phyloP scores from a whole-genome alignment of 1,140 invertebrate genomes.

The Vollenhovia emeryi region DNA sequence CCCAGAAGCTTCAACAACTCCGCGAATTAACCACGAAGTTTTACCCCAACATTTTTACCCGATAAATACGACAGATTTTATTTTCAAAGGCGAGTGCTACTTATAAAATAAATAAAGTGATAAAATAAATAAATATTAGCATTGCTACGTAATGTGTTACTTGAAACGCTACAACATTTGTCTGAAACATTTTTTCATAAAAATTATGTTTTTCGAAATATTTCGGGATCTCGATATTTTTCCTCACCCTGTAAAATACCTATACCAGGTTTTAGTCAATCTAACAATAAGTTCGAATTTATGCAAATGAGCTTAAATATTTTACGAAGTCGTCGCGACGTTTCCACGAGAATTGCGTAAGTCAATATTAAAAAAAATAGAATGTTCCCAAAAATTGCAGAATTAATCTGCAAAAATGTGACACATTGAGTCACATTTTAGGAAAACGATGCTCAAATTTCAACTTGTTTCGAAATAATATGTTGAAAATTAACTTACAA shows the following conservation, averaged over 20 bases:
- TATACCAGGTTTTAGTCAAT: neutral
- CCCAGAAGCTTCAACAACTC: slow-evolving; percentile 7
- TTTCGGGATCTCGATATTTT: too few species aligned
- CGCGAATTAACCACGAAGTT: slow-evolving; percentile 1
- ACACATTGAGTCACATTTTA: neutral
- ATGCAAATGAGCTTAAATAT: neutral
- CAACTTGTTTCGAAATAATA: neutral
- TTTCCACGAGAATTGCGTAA: neutral
- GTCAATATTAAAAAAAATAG: neutral
- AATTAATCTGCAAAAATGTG: neutral
- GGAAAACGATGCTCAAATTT: neutral
- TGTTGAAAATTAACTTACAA: neutral
- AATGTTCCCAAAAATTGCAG: neutral
- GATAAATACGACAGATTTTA: neutral
- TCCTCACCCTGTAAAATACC: too few species aligned
- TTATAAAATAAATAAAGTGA: slow-evolving; percentile 7
- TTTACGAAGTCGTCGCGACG: neutral
- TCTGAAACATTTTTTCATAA: too few species aligned
- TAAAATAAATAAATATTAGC: neutral
- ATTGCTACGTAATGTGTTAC: too few species aligned
- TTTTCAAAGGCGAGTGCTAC: neutral
- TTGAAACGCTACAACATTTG: too few species aligned
- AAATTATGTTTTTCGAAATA: too few species aligned
- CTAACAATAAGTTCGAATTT: neutral
- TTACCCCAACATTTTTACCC: neutral